Evolutionary conservation across 2,113 vertebrate genomes (phyloP).

Genomic region (Sarotherodon lohbergeri): DNA sequence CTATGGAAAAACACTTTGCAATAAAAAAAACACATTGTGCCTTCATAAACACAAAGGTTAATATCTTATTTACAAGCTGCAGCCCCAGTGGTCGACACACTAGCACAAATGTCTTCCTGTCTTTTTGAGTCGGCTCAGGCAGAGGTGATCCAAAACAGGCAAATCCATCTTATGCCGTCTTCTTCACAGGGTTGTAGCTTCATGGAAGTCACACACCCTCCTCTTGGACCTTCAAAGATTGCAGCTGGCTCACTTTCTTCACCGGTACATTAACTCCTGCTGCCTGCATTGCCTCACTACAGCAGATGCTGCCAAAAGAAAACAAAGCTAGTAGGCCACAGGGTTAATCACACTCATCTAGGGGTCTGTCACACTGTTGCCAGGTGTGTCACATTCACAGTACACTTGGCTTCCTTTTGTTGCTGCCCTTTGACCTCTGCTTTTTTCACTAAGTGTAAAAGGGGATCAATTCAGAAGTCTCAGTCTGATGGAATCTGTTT

Average conservation of each 20-base stretch:
- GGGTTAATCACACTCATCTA: slow-evolving; percentile 54
- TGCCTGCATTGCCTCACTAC: slow-evolving; percentile 32
- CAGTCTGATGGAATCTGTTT: background rate
- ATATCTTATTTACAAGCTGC: slow-evolving; percentile 48
- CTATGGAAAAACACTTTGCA: slow-evolving; percentile 36
- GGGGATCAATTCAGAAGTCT: background rate
- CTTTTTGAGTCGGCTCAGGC: background rate
- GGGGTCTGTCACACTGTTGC: slow-evolving; percentile 19
- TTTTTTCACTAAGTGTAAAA: slow-evolving; percentile 15
- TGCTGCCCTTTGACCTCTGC: slow-evolving; percentile 33
- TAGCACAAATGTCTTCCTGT: slow-evolving; percentile 16
- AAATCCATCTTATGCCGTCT: slow-evolving; percentile 19
- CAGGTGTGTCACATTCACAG: slow-evolving; percentile 57
- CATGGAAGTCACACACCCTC: background rate
- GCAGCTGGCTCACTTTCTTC: slow-evolving; percentile 41
- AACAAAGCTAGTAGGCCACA: slow-evolving; percentile 43
- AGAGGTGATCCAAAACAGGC: slow-evolving; percentile 5
- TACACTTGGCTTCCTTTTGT: slow-evolving; percentile 41
- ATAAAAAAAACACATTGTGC: slow-evolving; percentile 19
- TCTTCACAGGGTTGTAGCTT: background rate
- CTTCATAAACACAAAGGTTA: slow-evolving; percentile 49
- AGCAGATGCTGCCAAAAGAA: slow-evolving; percentile 48
- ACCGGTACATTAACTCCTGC: slow-evolving; percentile 47
- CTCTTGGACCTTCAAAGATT: background rate
- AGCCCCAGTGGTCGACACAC: slow-evolving; percentile 4